These are phyloP conservation scores for Pterostichus niger DNA, from an alignment of 2,888 invertebrate genomes.

Conservation along the genomic window DNA sequence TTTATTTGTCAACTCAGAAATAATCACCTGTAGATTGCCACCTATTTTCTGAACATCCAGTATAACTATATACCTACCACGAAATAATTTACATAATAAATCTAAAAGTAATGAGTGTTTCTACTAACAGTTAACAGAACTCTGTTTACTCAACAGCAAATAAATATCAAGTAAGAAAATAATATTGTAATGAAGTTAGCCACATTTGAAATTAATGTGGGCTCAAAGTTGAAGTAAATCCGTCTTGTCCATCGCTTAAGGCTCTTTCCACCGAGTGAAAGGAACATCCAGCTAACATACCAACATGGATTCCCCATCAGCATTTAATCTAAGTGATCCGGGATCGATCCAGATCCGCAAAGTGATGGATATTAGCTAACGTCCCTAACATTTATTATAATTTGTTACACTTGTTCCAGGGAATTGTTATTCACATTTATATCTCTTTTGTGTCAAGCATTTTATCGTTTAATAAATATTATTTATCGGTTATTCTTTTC, in stretches of 20 bases:
- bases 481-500: constrained; percentile 16
- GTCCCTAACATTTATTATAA: neutral
- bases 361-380: neutral
- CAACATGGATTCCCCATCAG: constrained; percentile 37
- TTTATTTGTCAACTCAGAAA: no score
- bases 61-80: neutral
- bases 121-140: neutral
- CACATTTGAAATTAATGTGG: constrained; percentile 9
- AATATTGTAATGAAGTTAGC: neutral
- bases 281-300: constrained; percentile 20
- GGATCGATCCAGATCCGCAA: constrained; percentile 22
- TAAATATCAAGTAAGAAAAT: neutral
- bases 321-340: neutral
- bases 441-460: constrained; percentile 10
- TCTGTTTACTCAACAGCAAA: neutral
- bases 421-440: constrained; percentile 37
- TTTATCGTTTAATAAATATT: constrained; percentile 31
- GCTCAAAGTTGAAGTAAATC: constrained; percentile 39
- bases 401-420: neutral
- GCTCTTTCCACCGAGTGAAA: constrained; percentile 3
- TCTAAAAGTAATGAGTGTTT: neutral
- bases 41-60: no score
- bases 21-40: no score
- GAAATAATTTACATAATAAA: constrained; percentile 5
- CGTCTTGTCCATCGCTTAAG: constrained; percentile 23